Conservation (phyloP, 37 sponge, comb jelly and placozoan species). For the Ianthella basta region DNA sequence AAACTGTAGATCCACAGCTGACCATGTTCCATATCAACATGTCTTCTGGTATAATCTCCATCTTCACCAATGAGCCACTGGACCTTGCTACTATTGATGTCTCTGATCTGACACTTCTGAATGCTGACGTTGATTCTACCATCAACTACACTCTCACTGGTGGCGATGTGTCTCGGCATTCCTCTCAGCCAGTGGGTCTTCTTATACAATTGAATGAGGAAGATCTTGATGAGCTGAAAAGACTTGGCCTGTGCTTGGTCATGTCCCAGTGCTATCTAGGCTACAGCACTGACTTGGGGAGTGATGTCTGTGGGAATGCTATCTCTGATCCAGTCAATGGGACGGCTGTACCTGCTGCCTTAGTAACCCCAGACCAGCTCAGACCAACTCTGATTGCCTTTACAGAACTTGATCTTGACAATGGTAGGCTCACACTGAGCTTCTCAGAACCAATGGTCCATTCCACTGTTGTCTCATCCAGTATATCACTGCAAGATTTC, state of each 20-base stretch:
- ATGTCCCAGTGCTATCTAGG: constrained; percentile 43
- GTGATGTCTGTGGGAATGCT: constrained; percentile 53
- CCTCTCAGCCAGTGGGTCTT: constrained; percentile 57
- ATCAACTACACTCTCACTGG: constrained; percentile 49
- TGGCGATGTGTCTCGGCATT: constrained; percentile 54
- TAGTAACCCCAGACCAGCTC: constrained; percentile 54
- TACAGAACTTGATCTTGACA: constrained; percentile 54
- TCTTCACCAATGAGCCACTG: constrained; percentile 73
- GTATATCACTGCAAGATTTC: constrained; percentile 42
- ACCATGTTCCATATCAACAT: constrained; percentile 73
- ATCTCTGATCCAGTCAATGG: constrained; percentile 31
- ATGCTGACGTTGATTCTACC: constrained; percentile 6
- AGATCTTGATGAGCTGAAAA: constrained; percentile 70
- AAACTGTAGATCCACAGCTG: constrained; percentile 62
- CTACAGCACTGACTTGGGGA: constrained; percentile 40
- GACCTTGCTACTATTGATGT: constrained; percentile 49
- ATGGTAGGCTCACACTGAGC: constrained; percentile 61
- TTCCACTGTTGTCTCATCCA: constrained; percentile 48
- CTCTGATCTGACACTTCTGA: constrained; percentile 59
- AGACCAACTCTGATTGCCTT: constrained; percentile 58
- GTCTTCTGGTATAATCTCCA: constrained; percentile 55
- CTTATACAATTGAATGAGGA: constrained; percentile 48
- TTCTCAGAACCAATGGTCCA: constrained; percentile 86
- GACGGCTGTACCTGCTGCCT: constrained; percentile 31
- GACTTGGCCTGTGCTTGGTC: constrained; percentile 60